Evolutionary conservation across 2,888 invertebrate species (phyloP).

Genomic region (Drosophila kanekoi): DNA sequence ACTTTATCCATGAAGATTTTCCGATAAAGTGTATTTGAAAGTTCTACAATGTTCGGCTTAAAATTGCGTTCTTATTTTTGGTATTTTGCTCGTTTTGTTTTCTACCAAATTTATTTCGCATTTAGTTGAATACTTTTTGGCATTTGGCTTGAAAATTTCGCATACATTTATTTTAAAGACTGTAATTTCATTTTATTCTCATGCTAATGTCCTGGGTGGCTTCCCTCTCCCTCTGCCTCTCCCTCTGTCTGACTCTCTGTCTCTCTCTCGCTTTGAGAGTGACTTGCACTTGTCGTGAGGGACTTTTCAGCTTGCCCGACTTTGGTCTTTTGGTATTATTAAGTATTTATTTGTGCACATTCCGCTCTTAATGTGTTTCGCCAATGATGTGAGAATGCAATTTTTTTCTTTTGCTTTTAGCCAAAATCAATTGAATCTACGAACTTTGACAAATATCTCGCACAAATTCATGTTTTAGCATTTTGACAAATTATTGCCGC

Average conservation of each 20-base stretch:
- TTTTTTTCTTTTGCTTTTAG: slow-evolving; percentile 36
- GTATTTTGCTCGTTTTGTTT: slow-evolving; percentile 57
- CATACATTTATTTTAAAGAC: slow-evolving; percentile 80
- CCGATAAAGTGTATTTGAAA: slow-evolving; percentile 12
- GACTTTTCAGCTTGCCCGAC: slow-evolving; percentile 26
- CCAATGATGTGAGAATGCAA: slow-evolving; percentile 54
- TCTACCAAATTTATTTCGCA: slow-evolving; percentile 76
- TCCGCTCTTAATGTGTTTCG: slow-evolving; percentile 52
- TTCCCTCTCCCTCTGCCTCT: background rate
- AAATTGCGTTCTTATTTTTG: background rate
- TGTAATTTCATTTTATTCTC: slow-evolving; percentile 76
- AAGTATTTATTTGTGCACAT: slow-evolving; percentile 74
- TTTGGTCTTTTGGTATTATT: slow-evolving; percentile 52
- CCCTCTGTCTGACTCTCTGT: background rate
- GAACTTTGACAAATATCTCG: slow-evolving; percentile 1
- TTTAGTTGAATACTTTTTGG: slow-evolving; percentile 77
- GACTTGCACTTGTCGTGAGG: slow-evolving; percentile 60
- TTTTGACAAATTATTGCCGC: slow-evolving; percentile 29
- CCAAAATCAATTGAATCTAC: slow-evolving; percentile 24
- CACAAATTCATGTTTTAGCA: slow-evolving; percentile 12
- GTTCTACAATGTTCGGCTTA: slow-evolving; percentile 4
- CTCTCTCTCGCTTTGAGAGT: slow-evolving; percentile 14
- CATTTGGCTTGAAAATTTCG: slow-evolving; percentile 69
- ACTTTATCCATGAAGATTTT: too few species aligned
- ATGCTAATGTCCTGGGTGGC: slow-evolving; percentile 63